Conservation (phyloP, 2,113 vertebrate genomes). For the Phylloscopus trochilus region DNA sequence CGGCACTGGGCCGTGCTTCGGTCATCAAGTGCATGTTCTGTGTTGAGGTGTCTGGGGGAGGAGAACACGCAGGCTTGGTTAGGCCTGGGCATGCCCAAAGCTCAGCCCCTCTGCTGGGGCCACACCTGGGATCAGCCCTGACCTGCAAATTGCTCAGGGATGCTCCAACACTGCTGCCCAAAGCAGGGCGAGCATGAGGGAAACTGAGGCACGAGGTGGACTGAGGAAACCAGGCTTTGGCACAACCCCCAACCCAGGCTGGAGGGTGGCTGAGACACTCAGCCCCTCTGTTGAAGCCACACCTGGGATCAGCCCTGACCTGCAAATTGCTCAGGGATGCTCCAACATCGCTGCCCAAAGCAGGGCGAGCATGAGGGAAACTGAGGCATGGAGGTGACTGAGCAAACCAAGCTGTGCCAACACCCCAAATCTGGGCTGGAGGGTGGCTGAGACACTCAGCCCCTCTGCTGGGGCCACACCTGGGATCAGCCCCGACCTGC, state of each 20-base stretch:
- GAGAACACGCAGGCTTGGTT: background rate
- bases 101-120: fast-evolving
- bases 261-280: background rate
- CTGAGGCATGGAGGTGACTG: background rate
- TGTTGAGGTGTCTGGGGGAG: constrained; percentile 91
- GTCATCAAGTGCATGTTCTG: constrained; percentile 96
- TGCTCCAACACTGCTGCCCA: fast-evolving
- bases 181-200: background rate
- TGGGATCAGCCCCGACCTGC: background rate
- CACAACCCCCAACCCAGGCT: background rate
- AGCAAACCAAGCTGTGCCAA: background rate
- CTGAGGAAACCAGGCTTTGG: background rate
- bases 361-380: fast-evolving
- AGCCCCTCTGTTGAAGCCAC: background rate
- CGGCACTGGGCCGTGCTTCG: constrained; percentile 98
- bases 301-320: background rate
- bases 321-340: background rate
- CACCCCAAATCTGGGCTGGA: background rate
- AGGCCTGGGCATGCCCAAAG: background rate
- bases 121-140: background rate
- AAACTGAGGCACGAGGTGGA: background rate
- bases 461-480: background rate
- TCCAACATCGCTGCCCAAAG: background rate
- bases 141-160: background rate
- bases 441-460: background rate